Evolutionary conservation across 2,797 vertebrate genomes (phyloP).

Genomic region (Myripristis jacobus): DNA sequence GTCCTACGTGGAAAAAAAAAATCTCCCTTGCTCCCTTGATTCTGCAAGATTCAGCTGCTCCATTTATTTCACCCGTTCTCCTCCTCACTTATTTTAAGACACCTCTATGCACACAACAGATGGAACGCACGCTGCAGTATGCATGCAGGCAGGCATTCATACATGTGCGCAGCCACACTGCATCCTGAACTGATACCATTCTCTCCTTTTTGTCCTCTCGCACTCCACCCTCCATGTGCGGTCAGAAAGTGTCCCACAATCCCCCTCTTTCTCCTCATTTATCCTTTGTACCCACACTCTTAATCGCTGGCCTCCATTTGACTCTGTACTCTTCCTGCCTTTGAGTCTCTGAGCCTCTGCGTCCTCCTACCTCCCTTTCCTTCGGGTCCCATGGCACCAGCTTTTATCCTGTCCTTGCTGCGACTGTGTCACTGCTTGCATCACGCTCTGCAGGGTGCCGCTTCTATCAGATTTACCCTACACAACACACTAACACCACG

Average conservation of each 20-base stretch:
- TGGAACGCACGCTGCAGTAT: neutral
- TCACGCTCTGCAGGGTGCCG: conserved; percentile 66
- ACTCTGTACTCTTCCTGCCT: conserved; percentile 76
- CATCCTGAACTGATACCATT: conserved; percentile 60
- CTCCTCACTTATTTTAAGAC: conserved; percentile 50
- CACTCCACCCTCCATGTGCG: conserved; percentile 10
- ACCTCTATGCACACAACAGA: conserved; percentile 4
- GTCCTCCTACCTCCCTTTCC: conserved; percentile 66
- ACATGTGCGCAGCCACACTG: conserved; percentile 49
- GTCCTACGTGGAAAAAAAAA: conserved; percentile 59
- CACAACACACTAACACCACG: neutral
- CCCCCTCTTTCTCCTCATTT: conserved; percentile 60
- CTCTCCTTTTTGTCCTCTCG: conserved; percentile 47
- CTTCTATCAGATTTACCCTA: conserved; percentile 57
- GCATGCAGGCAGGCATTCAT: neutral
- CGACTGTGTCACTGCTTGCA: conserved; percentile 71
- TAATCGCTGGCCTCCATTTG: conserved; percentile 75
- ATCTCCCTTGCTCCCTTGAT: conserved; percentile 71
- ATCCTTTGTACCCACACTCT: conserved; percentile 71
- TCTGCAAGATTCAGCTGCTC: conserved; percentile 76
- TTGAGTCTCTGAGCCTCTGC: conserved; percentile 69
- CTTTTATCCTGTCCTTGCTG: conserved; percentile 81
- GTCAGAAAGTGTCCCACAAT: conserved; percentile 42
- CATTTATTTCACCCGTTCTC: conserved; percentile 66
- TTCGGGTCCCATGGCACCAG: conserved; percentile 60